Percentiles rank a stretch among this genome's conserved stretches.
phyloP scores from a whole-genome alignment of 2,113 vertebrate species.

The Tauraco erythrolophus region DNA sequence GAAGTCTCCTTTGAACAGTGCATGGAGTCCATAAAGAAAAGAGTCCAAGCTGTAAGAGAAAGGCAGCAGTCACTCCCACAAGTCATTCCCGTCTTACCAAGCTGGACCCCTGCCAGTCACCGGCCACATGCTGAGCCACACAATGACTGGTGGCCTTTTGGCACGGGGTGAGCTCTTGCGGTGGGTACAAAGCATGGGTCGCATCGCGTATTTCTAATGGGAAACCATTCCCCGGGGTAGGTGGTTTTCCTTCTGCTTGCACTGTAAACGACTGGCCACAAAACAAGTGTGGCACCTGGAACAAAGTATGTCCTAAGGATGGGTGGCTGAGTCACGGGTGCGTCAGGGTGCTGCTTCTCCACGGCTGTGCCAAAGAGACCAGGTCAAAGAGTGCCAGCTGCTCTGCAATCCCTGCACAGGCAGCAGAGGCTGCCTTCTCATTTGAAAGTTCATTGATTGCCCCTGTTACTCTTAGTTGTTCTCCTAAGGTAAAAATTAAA shows the following conservation, averaged over 20 bases:
- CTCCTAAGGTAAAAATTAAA: neutral
- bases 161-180: rapidly evolving
- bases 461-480: neutral
- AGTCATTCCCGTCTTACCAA: rapidly evolving
- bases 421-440: neutral
- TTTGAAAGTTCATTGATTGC: neutral
- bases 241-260: neutral
- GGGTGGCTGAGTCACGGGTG: neutral
- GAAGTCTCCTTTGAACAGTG: conserved; percentile 97
- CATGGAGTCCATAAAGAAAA: conserved; percentile 93
- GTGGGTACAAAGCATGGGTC: neutral
- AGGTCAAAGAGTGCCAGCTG: neutral
- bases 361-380: neutral
- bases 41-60: conserved; percentile 88
- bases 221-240: neutral
- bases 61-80: neutral
- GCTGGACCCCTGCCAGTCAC: neutral
- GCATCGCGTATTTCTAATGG: rapidly evolving
- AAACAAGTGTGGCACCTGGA: neutral
- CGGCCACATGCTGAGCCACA: rapidly evolving
- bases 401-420: neutral
- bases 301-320: neutral
- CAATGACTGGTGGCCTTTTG: rapidly evolving
- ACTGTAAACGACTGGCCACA: neutral
- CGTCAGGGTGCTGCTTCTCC: neutral